Conservation (phyloP, 2,113 vertebrate genomes). For the Brevimyrus niger region DNA sequence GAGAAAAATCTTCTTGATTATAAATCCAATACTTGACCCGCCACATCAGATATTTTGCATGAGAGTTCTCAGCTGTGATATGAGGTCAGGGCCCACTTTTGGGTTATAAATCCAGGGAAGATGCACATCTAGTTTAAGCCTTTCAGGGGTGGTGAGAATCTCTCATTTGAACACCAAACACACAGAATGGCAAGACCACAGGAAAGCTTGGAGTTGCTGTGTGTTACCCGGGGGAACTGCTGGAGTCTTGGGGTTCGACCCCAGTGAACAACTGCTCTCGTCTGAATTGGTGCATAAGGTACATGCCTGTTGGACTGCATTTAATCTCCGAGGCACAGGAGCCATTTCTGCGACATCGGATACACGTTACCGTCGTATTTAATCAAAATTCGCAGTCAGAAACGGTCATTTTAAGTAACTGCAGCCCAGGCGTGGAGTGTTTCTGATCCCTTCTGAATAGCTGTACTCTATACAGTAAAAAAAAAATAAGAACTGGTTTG, state of each 20-base stretch:
- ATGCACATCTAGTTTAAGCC: not conserved
- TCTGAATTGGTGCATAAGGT: not conserved
- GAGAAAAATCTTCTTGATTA: not conserved
- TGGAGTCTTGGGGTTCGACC: no score
- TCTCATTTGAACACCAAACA: not conserved
- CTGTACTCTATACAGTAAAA: not conserved
- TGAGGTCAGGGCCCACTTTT: not conserved
- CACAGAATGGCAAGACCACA: not conserved
- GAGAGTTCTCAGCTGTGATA: not conserved
- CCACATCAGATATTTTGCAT: not conserved
- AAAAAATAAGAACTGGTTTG: not conserved
- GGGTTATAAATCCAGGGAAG: not conserved
- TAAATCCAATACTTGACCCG: not conserved
- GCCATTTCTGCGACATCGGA: not conserved
- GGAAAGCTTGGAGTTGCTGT: not conserved
- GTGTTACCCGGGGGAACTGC: not conserved
- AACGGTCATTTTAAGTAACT: not conserved
- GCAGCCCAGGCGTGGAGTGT: not conserved
- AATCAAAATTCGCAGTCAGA: not conserved
- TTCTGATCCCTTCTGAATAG: not conserved
- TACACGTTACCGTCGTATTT: not conserved
- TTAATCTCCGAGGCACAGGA: not conserved
- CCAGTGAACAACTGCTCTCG: not conserved
- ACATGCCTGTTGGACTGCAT: not conserved
- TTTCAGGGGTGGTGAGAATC: not conserved